Evolutionary conservation across 2,113 vertebrate genomes (phyloP).

Genomic region (Petrocephalus zakoni): DNA sequence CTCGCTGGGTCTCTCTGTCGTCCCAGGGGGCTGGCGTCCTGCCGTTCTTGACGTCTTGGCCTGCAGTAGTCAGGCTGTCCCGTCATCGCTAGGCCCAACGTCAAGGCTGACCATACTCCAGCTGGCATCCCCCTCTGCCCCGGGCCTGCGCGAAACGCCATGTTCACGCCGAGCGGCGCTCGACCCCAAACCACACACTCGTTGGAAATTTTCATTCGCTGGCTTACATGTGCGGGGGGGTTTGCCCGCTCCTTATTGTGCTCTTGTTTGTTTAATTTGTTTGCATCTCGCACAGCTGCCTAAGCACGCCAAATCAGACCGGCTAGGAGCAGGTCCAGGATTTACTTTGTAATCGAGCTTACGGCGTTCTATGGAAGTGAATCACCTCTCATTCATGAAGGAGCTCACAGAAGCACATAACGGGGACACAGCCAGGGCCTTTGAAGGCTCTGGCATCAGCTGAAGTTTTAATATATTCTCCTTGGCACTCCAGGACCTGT

Average conservation of each 20-base stretch:
- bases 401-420: conserved; percentile 42
- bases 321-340: conserved; percentile 21
- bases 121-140: neutral
- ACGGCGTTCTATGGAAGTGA: conserved; percentile 38
- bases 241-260: neutral
- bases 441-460: conserved; percentile 40
- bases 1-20: neutral
- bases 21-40: neutral
- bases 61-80: neutral
- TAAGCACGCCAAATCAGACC: conserved; percentile 44
- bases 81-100: neutral
- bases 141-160: neutral
- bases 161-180: neutral
- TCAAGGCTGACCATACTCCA: neutral
- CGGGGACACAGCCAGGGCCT: conserved; percentile 33
- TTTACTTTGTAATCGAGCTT: conserved; percentile 37
- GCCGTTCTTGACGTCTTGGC: neutral
- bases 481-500: conserved; percentile 46
- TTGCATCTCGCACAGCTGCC: conserved; percentile 18
- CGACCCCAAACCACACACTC: neutral
- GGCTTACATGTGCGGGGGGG: too few species aligned
- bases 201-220: neutral
- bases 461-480: conserved; percentile 46
- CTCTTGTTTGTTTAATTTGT: neutral
- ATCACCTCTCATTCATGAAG: conserved; percentile 41